Conservation (phyloP, 2,797 vertebrate genomes). For the Eleutherodactylus coqui region DNA sequence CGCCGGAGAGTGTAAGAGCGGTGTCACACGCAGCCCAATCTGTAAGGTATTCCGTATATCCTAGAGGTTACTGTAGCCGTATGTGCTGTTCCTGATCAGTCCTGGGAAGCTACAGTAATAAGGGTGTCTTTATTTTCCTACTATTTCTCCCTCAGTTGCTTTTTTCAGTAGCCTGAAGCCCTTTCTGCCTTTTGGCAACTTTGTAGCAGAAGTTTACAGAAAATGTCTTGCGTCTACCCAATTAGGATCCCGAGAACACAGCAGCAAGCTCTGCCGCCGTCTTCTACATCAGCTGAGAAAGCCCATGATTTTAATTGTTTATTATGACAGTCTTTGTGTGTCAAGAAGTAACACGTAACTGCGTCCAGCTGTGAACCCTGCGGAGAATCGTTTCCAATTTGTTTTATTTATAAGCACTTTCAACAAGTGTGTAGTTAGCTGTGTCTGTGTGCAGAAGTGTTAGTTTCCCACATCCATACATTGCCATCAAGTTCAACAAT, state of each 20-base stretch:
- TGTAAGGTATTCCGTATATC: neutral
- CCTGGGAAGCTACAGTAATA: neutral
- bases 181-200: slow-evolving; percentile 47
- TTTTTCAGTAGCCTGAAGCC: neutral
- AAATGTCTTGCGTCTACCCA: slow-evolving; percentile 32
- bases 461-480: neutral
- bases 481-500: slow-evolving; percentile 23
- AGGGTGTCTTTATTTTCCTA: neutral
- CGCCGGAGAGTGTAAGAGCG: too few relatives aligned
- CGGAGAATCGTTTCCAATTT: slow-evolving; percentile 55
- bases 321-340: slow-evolving; percentile 63
- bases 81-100: neutral
- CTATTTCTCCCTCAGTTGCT: neutral
- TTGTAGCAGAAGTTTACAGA: slow-evolving; percentile 50
- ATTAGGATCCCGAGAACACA: slow-evolving; percentile 52
- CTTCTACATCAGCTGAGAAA: slow-evolving; percentile 45
- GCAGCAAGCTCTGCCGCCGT: slow-evolving; percentile 41
- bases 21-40: too few relatives aligned
- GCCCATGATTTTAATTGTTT: slow-evolving; percentile 62
- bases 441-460: slow-evolving; percentile 39
- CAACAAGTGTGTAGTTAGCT: slow-evolving; percentile 39
- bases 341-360: slow-evolving; percentile 53
- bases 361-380: slow-evolving; percentile 54
- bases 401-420: slow-evolving; percentile 54
- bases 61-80: slow-evolving; percentile 9